phyloP scores from a whole-genome alignment of 2,888 invertebrate genomes.

The Oligia fasciuncula region DNA sequence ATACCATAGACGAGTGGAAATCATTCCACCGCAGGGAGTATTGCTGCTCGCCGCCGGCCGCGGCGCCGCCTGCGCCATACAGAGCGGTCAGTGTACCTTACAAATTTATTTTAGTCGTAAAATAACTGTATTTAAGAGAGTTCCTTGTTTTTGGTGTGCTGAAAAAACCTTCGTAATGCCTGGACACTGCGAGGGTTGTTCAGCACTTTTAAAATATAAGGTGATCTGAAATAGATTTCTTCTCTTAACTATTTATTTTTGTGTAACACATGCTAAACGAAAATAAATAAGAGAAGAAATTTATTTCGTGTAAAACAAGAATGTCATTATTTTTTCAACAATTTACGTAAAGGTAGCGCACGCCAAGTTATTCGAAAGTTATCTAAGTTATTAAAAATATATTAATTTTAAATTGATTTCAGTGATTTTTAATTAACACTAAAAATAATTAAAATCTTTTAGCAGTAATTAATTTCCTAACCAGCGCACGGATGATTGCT shows the following conservation, averaged over 20 bases:
- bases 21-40: slow-evolving; percentile 98
- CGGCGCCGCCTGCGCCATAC: slow-evolving; percentile 81
- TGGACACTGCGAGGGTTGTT: not conserved
- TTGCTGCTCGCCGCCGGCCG: slow-evolving; percentile 93
- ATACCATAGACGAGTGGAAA: slow-evolving; percentile 97
- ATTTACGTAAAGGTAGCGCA: not conserved
- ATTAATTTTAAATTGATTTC: not conserved
- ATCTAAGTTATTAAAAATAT: not conserved
- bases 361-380: slow-evolving; percentile 31
- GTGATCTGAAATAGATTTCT: not conserved
- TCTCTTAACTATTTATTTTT: not conserved
- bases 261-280: not conserved
- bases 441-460: slow-evolving; percentile 15
- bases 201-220: slow-evolving; percentile 2
- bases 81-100: slow-evolving; percentile 62
- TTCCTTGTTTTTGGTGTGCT: slow-evolving; percentile 1
- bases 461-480: slow-evolving; percentile 43
- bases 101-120: slow-evolving; percentile 61
- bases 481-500: slow-evolving; percentile 16
- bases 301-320: not conserved
- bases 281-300: not conserved
- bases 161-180: slow-evolving; percentile 12
- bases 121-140: slow-evolving; percentile 43
- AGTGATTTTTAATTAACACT: not conserved
- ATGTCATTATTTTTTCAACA: not conserved